phyloP scores from a whole-genome alignment of 92 coral and sea anemone genomes.

The Parazoanthus darwini region DNA sequence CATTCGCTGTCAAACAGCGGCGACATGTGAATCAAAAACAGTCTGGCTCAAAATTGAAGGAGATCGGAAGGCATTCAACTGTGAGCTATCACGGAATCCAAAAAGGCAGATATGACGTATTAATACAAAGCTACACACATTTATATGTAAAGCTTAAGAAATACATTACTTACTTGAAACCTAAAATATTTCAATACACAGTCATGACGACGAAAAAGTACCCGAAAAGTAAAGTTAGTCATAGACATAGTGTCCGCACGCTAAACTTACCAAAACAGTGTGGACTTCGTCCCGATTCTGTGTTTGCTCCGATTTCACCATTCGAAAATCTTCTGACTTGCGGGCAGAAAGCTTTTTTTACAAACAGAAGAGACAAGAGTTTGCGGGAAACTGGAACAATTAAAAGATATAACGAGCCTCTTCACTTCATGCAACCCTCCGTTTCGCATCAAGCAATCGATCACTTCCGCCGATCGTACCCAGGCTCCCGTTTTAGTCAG shows the following conservation, averaged over 20 bases:
- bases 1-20: background rate
- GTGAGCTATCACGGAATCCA: background rate
- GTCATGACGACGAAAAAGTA: too few relatives aligned
- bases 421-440: background rate
- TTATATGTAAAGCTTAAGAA: background rate
- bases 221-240: too few relatives aligned
- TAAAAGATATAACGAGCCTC: background rate
- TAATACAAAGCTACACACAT: background rate
- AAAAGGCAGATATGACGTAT: too few relatives aligned
- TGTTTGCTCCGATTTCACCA: slow-evolving; percentile 32
- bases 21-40: background rate
- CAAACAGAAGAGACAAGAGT: slow-evolving; percentile 1
- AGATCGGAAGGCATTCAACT: background rate
- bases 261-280: slow-evolving; percentile 24
- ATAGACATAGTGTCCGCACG: background rate
- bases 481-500: background rate
- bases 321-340: slow-evolving; percentile 24
- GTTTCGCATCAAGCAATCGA: background rate
- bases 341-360: background rate
- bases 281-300: slow-evolving; percentile 37
- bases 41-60: background rate
- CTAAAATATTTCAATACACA: background rate
- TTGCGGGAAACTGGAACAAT: background rate
- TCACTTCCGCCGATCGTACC: background rate
- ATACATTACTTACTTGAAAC: too few relatives aligned